phyloP scores from a whole-genome alignment of 2,888 invertebrate genomes.

The Papilio protenor region DNA sequence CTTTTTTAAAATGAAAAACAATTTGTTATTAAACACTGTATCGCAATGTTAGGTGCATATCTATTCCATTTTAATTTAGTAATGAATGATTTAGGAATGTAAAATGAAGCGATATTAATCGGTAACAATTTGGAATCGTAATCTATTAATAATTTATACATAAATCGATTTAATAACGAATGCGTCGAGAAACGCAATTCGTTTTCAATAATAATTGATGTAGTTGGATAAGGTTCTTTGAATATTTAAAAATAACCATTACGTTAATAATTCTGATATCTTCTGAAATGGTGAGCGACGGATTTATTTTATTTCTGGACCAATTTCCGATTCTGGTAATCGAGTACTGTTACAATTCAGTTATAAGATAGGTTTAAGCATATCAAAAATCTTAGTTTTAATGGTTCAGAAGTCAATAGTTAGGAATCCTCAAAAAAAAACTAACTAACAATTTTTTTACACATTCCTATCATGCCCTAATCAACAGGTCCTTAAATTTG shows the following conservation, averaged over 20 bases:
- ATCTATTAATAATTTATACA: conserved; percentile 11
- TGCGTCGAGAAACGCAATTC: background rate
- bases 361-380: no score
- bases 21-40: conserved; percentile 7
- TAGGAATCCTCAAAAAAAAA: no score
- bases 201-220: conserved; percentile 22
- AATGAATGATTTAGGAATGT: conserved; percentile 24
- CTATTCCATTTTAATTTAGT: conserved; percentile 28
- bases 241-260: conserved; percentile 8
- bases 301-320: background rate
- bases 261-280: background rate
- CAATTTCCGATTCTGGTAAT: no score
- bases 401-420: no score
- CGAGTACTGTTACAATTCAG: no score
- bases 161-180: conserved; percentile 12
- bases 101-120: conserved; percentile 19
- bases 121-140: background rate
- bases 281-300: background rate
- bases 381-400: no score
- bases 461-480: conserved; percentile 13
- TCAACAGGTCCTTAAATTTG: conserved; percentile 35
- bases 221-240: conserved; percentile 12
- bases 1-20: background rate
- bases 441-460: no score
- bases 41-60: conserved; percentile 15